A percentile compares a stretch with the other conserved stretches of the same genome.
Conservation (phyloP, 1,140 invertebrate species). For the Colletes latitarsis region DNA sequence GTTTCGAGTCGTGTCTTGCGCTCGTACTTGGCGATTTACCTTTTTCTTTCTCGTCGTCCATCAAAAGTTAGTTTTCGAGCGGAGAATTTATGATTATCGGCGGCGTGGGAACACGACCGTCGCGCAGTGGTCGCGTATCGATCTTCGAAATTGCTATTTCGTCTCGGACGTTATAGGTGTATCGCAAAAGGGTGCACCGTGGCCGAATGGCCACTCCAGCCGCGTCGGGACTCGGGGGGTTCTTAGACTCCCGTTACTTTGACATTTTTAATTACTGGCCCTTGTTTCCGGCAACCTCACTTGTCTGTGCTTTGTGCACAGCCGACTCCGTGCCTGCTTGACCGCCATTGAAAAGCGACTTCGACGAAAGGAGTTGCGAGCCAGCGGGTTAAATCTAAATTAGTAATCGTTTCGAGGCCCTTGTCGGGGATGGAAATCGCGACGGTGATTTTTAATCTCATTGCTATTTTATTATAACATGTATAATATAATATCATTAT, state of each 20-base stretch:
- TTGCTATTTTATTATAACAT: too few species aligned
- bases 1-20: neutral
- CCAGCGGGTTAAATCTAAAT: conserved; percentile 53
- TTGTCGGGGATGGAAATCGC: neutral
- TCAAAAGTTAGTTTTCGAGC: conserved; percentile 7
- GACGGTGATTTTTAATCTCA: too few species aligned
- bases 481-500: neutral
- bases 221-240: conserved; percentile 21
- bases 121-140: conserved; percentile 31
- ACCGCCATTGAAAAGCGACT: conserved; percentile 61
- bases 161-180: neutral
- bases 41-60: neutral
- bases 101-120: conserved; percentile 24
- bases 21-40: neutral
- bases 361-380: conserved; percentile 32
- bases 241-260: conserved; percentile 61
- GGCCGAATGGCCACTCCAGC: conserved; percentile 48
- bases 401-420: conserved; percentile 51
- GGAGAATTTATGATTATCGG: conserved; percentile 28
- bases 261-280: conserved; percentile 69
- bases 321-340: conserved; percentile 51
- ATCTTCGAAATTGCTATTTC: conserved; percentile 32
- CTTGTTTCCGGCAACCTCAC: conserved; percentile 56
- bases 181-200: conserved; percentile 13
- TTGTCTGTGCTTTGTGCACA: conserved; percentile 61